phyloP scores from a whole-genome alignment of 2,113 vertebrate species.

The Diadophis punctatus region DNA sequence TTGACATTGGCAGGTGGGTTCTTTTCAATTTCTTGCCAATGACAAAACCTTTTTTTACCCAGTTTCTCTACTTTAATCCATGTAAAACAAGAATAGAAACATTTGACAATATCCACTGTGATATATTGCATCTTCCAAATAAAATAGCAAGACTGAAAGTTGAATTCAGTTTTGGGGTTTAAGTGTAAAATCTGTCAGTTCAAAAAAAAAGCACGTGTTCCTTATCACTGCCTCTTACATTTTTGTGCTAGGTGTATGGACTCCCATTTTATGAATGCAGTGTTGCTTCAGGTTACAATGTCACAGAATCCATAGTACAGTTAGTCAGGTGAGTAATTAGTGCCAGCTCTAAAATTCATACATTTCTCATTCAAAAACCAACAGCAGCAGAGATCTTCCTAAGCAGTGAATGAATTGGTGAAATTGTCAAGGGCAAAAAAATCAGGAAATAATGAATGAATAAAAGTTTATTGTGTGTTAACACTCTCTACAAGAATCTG shows the following conservation, averaged over 20 bases:
- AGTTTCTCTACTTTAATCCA: not conserved
- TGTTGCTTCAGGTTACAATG: constrained; percentile 82
- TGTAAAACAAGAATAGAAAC: not conserved
- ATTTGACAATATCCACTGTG: not conserved
- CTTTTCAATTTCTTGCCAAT: not conserved
- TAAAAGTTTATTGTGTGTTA: not conserved
- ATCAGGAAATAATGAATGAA: not conserved
- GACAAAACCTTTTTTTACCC: not conserved
- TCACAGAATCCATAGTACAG: constrained; percentile 73
- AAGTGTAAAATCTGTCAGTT: not conserved
- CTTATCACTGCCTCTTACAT: constrained; percentile 17
- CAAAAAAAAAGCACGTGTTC: not conserved
- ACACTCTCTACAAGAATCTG: not conserved
- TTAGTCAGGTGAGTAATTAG: constrained; percentile 77
- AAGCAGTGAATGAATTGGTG: not conserved
- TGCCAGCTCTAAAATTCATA: not conserved
- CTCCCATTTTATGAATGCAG: constrained; percentile 87
- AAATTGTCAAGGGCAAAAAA: not conserved
- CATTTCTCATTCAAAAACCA: not conserved
- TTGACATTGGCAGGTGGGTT: not conserved
- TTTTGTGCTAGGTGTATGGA: constrained; percentile 74
- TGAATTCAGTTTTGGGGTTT: not conserved
- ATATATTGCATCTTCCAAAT: not conserved
- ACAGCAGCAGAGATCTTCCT: not conserved
- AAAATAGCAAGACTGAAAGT: not conserved